Base-by-base conservation (phyloP, 2,797 vertebrate genomes). In the Cirrhinus mrigala region DNA sequence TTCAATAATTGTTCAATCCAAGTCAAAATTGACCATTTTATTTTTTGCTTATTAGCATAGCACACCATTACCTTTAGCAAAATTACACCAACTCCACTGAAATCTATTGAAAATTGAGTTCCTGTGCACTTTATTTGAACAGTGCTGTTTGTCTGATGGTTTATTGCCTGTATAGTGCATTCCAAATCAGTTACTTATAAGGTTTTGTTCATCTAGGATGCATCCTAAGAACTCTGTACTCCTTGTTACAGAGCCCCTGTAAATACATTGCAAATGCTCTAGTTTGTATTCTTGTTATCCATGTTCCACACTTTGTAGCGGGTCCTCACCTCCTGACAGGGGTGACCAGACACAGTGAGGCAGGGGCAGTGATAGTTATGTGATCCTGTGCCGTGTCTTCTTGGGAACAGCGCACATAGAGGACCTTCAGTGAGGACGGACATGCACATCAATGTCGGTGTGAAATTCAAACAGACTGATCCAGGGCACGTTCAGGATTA, bases 391-490 rank as follows among this genome's bases (percentile, higher is more conserved):
- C 86, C 70, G 85, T 83, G 90, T 93, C 91, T 90, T 89, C 91
- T 92, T 85, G 91, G 93, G 92, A 94, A 94, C 90, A 79, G 33
- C 27, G 85, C 89, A 92, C 92, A 91, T 89, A 90, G 91, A 92
- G 90, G 92, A 91, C 92, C 91, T 91, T 93, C 81, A 92, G 93
- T 93, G 92, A 91, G 86, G 90, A 91, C 71, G 82, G 89, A 90
- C 91, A 90, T 92, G 92, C 94, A 94, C 88, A 89, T 88, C 88
- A 89, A 92, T 88, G 89, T 87, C 92, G 91, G 94, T 95, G 95
- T 96, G 95, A 96, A 96, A 96, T 96, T 92, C 91, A 94, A 96
- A 95, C 94, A 94, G 95, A 96, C 95, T 95, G 95, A 96, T 96
- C 95, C 95, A 92, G 95, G 95, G 94, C 95, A 95, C 93, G 95